Evolutionary conservation across 1,140 invertebrate species (phyloP).

Genomic region (Ceratina japonica): DNA sequence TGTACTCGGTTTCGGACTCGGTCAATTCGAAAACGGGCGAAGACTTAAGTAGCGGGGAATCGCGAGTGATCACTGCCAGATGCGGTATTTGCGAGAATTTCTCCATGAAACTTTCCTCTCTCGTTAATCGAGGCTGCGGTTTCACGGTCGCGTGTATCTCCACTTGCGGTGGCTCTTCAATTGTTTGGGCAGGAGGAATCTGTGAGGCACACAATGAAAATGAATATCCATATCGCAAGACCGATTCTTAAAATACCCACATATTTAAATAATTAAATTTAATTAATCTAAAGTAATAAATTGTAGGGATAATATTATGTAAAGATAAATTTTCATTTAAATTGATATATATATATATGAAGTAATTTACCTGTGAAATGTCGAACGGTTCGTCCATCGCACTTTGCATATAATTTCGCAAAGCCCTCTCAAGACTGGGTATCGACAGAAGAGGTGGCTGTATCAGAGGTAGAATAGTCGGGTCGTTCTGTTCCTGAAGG

Average conservation of each 20-base stretch:
- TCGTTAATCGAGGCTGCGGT: slow-evolving; percentile 80
- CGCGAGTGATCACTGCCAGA: slow-evolving; percentile 75
- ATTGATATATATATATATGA: neutral
- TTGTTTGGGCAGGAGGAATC: slow-evolving; percentile 72
- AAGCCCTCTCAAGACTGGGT: slow-evolving; percentile 91
- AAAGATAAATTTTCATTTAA: too few relatives aligned
- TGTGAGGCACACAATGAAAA: slow-evolving; percentile 38
- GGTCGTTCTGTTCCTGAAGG: slow-evolving; percentile 84
- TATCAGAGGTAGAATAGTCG: slow-evolving; percentile 70
- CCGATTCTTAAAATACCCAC: too few relatives aligned
- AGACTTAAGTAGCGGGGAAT: slow-evolving; percentile 91
- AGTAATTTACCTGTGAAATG: slow-evolving; percentile 80
- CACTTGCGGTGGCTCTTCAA: slow-evolving; percentile 69
- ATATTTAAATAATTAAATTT: too few relatives aligned
- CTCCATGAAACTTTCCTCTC: slow-evolving; percentile 93
- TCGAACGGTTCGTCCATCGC: slow-evolving; percentile 91
- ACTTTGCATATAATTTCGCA: slow-evolving; percentile 90
- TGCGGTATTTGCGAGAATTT: slow-evolving; percentile 87
- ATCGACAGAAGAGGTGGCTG: slow-evolving; percentile 86
- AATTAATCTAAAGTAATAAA: too few relatives aligned
- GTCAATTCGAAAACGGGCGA: slow-evolving; percentile 94
- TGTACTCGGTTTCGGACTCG: slow-evolving; percentile 99
- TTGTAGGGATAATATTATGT: too few relatives aligned
- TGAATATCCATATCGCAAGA: too few relatives aligned
- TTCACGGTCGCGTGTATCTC: slow-evolving; percentile 72